Evolutionary conservation across 2,113 vertebrate species (phyloP), one percentile per base, ranked within the genome.

Genomic region (Tachysurus vachellii): DNA sequence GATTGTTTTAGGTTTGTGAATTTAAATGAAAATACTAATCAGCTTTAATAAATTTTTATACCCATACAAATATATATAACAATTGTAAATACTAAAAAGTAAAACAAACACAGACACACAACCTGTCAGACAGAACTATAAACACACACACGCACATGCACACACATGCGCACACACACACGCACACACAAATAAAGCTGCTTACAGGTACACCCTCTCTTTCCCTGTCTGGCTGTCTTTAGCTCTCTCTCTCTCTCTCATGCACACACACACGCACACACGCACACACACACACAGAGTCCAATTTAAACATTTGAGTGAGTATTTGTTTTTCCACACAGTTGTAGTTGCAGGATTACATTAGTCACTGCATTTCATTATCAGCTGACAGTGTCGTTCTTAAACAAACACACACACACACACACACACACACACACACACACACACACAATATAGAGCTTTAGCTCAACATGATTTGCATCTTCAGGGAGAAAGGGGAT

Each of bases 401-500:
- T 26, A 26, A 23, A 26, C 44, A 50, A 44, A 6, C 36, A 50
- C 44, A 77, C 23, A 28, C 26, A n/a, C 75, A n/a, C 11, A 28
- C 21, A 19, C 11, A 50, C 47, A n/a, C 47, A 76, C 73, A 53
- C 47, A 53, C 73, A 21, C 36, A 42, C 70, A 42, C 70, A 71
- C 47, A 50, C 47, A 50, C 47, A 9, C 8, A 50, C 47, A 50
- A n/a, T 11, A n/a, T n/a, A 14, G n/a, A 6, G n/a, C 50, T 80
- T 56, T 21, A 3, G 31, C 19, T 42, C 9, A 6, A 9, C 31
- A 59, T 1, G 4, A 81, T 36, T 57, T 80, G 53, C 77, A 80
- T 81, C 23, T 61, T 81, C 62, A 77, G 28, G 28, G 62, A 83
- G n/a, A 53, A 17, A 53, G 73, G 44, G 61, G 61, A 86, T 56